These are phyloP conservation scores for Elachura formosa DNA, from an alignment of 2,113 vertebrate genomes.

Conservation along the genomic window DNA sequence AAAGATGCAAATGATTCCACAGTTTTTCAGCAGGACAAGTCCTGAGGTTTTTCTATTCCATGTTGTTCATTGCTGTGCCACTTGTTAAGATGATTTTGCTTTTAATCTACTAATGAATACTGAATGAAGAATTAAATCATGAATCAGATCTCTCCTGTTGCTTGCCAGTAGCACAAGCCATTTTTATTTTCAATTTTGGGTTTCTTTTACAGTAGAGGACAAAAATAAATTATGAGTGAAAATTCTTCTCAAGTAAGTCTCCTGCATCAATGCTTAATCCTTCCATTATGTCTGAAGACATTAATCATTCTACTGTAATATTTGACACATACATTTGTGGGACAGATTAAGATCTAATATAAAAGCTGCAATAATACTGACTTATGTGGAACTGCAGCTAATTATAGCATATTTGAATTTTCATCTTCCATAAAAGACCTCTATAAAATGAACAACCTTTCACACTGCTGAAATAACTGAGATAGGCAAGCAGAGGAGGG, in stretches of 20 bases:
- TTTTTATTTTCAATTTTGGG: constrained; percentile 19
- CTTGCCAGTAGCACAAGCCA: not conserved
- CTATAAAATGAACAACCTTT: not conserved
- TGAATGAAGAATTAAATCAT: not conserved
- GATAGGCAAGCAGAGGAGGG: not conserved
- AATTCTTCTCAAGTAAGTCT: not conserved
- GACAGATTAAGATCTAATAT: not conserved
- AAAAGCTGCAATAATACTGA: constrained; percentile 4
- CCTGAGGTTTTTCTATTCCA: not conserved
- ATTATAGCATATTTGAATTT: constrained; percentile 13
- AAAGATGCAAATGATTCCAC: not conserved
- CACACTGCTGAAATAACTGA: not conserved
- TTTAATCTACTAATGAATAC: not conserved
- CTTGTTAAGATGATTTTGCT: not conserved
- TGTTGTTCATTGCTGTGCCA: not conserved
- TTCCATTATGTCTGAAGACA: not conserved
- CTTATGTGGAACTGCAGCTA: constrained; percentile 3
- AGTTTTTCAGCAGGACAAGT: not conserved
- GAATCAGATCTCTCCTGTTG: not conserved
- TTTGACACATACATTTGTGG: not conserved
- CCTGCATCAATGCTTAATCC: not conserved
- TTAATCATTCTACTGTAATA: not conserved
- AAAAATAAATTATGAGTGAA: constrained; percentile 10
- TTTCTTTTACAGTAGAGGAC: not conserved
- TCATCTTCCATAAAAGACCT: not conserved